phyloP scores from a whole-genome alignment of 2,113 vertebrate genomes.

The Garra rufa region DNA sequence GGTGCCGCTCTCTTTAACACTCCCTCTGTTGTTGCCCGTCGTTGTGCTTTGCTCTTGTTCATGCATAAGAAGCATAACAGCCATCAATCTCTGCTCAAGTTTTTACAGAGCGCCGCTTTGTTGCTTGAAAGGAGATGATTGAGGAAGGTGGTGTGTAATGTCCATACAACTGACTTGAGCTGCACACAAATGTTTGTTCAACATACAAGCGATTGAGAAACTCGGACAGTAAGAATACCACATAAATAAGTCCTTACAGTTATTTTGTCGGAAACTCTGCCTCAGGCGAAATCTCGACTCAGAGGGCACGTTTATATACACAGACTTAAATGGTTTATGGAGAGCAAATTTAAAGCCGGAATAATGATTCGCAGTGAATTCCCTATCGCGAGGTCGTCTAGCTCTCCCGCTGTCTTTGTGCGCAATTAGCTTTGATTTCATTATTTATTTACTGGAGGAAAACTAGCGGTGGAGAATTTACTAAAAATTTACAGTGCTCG shows the following conservation, averaged over 20 bases:
- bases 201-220: not conserved
- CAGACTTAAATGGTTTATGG: conserved; percentile 1
- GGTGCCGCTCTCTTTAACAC: not conserved
- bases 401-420: not conserved
- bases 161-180: not conserved
- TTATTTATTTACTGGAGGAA: conserved; percentile 77
- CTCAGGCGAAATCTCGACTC: not conserved
- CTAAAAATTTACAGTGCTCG: conserved; percentile 84
- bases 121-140: not conserved
- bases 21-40: not conserved
- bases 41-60: conserved; percentile 11
- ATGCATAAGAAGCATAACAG: not conserved
- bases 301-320: not conserved
- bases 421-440: conserved; percentile 67
- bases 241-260: not conserved
- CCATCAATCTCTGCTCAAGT: conserved; percentile 12
- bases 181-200: conserved; percentile 4
- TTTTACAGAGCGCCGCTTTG: not conserved
- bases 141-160: not conserved
- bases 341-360: not conserved
- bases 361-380: conserved; percentile 44
- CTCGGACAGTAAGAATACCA: not conserved
- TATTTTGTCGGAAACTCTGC: not conserved
- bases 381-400: conserved; percentile 62
- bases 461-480: conserved; percentile 75